A percentile compares a stretch with the other conserved stretches of the same genome.
Conservation (phyloP, 2,888 invertebrate species). For the Drosophila falleni region DNA sequence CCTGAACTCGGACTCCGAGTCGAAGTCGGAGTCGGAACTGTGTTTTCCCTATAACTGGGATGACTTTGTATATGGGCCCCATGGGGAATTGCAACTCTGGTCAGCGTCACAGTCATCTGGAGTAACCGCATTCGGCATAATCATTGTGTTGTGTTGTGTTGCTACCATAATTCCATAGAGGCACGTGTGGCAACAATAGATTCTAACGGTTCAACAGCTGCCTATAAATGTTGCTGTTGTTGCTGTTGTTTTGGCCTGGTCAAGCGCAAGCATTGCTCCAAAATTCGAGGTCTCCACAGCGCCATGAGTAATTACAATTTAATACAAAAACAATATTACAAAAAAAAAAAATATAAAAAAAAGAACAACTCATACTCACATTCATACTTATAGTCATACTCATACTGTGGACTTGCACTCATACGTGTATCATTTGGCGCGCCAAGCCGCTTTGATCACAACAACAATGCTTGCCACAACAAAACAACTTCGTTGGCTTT, state of each 20-base stretch:
- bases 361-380: slow-evolving; percentile 74
- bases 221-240: slow-evolving; percentile 14
- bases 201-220: slow-evolving; percentile 75
- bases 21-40: slow-evolving; percentile 23
- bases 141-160: slow-evolving; percentile 70
- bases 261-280: slow-evolving; percentile 41
- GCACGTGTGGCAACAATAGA: slow-evolving; percentile 66
- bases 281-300: slow-evolving; percentile 41
- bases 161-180: slow-evolving; percentile 66
- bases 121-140: slow-evolving; percentile 80
- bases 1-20: slow-evolving; percentile 8
- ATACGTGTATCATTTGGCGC: slow-evolving; percentile 73
- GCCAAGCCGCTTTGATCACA: slow-evolving; percentile 84
- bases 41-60: slow-evolving; percentile 63
- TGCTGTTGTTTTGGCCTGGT: slow-evolving; percentile 40
- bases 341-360: slow-evolving; percentile 40
- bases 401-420: slow-evolving; percentile 14
- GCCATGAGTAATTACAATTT: slow-evolving; percentile 83
- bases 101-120: slow-evolving; percentile 45
- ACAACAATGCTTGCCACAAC: slow-evolving; percentile 84
- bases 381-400: slow-evolving; percentile 15
- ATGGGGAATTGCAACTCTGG: slow-evolving; percentile 61
- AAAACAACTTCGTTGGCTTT: slow-evolving; percentile 83
- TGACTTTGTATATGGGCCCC: slow-evolving; percentile 64
- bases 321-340: slow-evolving; percentile 58